phyloP scores from a whole-genome alignment of 2,888 invertebrate genomes.

The Arge pagana region DNA sequence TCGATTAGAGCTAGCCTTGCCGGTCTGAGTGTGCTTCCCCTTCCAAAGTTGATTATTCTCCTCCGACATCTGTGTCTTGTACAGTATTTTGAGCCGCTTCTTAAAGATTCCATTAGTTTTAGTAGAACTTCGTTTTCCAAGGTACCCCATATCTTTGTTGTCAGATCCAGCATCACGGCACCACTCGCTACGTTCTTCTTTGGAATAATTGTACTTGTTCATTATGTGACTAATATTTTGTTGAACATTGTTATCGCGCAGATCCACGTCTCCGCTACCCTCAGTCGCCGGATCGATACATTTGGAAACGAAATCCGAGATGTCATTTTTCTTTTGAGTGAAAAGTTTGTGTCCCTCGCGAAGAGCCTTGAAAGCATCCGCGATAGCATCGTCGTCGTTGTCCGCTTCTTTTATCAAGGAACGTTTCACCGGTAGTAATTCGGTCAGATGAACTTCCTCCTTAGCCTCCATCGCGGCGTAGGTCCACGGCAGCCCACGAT shows the following conservation, averaged over 20 bases:
- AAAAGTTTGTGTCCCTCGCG: constrained; percentile 38
- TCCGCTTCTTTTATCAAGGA: constrained; percentile 43
- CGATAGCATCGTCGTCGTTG: constrained; percentile 38
- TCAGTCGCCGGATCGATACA: constrained; percentile 7
- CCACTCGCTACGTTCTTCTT: not conserved
- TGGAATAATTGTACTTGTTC: no score
- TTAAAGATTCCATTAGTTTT: constrained; percentile 2
- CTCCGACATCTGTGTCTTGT: not conserved
- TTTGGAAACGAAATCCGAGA: constrained; percentile 36
- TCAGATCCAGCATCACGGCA: no score
- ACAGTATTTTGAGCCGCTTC: constrained; percentile 8
- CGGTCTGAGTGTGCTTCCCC: constrained; percentile 1
- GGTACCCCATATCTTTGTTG: no score
- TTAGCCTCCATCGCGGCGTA: not conserved
- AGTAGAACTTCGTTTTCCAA: not conserved
- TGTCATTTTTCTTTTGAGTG: not conserved
- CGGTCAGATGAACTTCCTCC: constrained; percentile 50
- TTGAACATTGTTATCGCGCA: not conserved
- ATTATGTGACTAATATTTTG: not conserved
- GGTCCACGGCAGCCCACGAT: no score
- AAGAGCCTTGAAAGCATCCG: constrained; percentile 50
- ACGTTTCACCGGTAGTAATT: constrained; percentile 51
- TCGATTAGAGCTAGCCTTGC: not conserved
- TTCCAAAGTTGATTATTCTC: no score
- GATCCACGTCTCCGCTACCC: not conserved